Percentiles rank a stretch among this genome's conserved stretches.
Evolutionary conservation across 2,888 invertebrate genomes (phyloP).

Genomic region (Caenorhabditis sp.): DNA sequence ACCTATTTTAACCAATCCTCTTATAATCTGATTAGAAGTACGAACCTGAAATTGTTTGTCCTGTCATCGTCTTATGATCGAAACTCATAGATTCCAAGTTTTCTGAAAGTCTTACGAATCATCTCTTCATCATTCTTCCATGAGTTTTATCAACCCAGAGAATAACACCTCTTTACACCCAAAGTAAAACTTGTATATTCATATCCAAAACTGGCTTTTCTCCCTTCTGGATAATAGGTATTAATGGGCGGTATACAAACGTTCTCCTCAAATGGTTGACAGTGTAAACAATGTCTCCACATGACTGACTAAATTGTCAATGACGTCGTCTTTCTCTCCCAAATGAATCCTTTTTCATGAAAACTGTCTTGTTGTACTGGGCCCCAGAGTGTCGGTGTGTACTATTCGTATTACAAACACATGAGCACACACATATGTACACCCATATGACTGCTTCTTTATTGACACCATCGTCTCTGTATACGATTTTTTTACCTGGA

Average conservation of each 20-base stretch:
- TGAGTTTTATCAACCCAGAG: background rate
- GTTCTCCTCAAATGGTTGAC: slow-evolving; percentile 25
- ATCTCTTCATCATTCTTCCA: too few species aligned
- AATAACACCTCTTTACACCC: background rate
- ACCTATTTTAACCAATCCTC: too few species aligned
- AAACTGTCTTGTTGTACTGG: slow-evolving; percentile 17
- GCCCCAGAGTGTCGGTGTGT: slow-evolving; percentile 27
- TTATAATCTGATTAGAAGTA: too few species aligned
- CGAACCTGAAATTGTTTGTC: too few species aligned
- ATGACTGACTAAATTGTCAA: slow-evolving; percentile 48
- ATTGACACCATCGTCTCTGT: slow-evolving; percentile 28
- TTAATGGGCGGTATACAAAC: slow-evolving; percentile 27
- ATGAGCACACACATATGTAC: slow-evolving; percentile 31
- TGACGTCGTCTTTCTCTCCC: slow-evolving; percentile 18
- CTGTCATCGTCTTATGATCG: too few species aligned
- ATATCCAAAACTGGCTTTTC: slow-evolving; percentile 24
- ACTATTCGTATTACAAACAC: slow-evolving; percentile 42
- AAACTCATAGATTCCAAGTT: too few species aligned
- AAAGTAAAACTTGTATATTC: slow-evolving; percentile 9
- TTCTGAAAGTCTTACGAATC: too few species aligned
- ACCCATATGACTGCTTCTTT: slow-evolving; percentile 25
- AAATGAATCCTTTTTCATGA: slow-evolving; percentile 23
- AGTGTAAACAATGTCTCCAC: slow-evolving; percentile 46
- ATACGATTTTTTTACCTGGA: slow-evolving; percentile 1
- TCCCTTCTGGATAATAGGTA: slow-evolving; percentile 45